These are phyloP conservation scores for Periophthalmodon schlosseri DNA, from an alignment of 2,113 vertebrate genomes.

Conservation along the genomic window DNA sequence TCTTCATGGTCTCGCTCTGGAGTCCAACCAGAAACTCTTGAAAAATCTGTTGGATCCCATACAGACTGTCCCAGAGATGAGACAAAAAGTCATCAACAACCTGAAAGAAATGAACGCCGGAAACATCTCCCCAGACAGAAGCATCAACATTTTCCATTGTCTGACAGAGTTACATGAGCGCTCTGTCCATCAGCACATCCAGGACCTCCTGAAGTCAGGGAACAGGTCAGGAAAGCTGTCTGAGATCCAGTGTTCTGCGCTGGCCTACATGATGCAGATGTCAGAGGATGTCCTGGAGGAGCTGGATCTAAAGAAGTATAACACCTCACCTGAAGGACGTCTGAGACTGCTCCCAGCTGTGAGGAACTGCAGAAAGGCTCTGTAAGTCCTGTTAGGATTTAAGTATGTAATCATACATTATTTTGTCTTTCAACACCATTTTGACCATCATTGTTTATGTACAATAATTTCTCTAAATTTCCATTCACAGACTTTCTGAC, in stretches of 20 bases:
- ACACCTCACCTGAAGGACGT: not conserved
- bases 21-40: constrained; percentile 5
- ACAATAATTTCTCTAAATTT: not conserved
- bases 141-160: constrained; percentile 3
- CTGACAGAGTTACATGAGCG: not conserved
- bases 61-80: not conserved
- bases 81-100: constrained; percentile 5
- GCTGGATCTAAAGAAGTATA: constrained; percentile 6
- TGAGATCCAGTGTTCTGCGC: constrained; percentile 4
- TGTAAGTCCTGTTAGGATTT: not conserved
- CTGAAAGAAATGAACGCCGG: not conserved
- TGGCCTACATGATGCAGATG: constrained; percentile 9
- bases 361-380: constrained; percentile 5
- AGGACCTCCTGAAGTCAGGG: not conserved
- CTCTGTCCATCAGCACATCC: not conserved
- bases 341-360: not conserved
- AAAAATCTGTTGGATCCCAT: not conserved
- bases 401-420: not conserved
- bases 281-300: constrained; percentile 1
- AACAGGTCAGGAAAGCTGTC: not conserved
- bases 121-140: not conserved
- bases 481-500: not conserved
- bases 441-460: no score
- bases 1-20: not conserved
- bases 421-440: no score